Evolutionary conservation across 1,140 invertebrate species (phyloP).

Genomic region (Microplitis demolitor): DNA sequence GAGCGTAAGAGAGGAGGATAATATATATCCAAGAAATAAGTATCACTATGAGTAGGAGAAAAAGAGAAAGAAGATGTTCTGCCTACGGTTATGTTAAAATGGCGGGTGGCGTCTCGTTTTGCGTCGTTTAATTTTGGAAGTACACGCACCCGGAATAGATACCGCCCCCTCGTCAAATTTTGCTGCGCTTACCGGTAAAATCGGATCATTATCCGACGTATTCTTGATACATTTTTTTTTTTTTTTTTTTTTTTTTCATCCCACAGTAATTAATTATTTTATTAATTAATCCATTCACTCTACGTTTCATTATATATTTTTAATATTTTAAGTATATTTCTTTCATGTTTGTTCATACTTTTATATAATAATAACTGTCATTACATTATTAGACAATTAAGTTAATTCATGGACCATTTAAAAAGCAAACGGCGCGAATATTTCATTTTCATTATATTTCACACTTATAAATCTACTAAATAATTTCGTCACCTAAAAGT

Average conservation of each 20-base stretch:
- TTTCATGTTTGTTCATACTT: no score
- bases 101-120: conserved; percentile 11
- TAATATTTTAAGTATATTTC: no score
- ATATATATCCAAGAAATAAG: no score
- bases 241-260: no score
- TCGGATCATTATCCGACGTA: conserved; percentile 1
- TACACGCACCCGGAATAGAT: conserved; percentile 8
- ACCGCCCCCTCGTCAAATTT: conserved; percentile 11
- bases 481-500: background rate
- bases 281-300: no score
- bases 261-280: no score
- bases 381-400: background rate
- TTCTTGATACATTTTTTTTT: no score
- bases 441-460: background rate
- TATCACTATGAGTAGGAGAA: background rate
- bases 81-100: background rate
- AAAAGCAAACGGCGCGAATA: background rate
- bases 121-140: conserved; percentile 19
- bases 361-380: background rate
- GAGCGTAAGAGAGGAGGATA: background rate
- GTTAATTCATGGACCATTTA: background rate
- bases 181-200: background rate
- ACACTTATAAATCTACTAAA: background rate
- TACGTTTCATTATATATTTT: no score
- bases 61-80: background rate